phyloP scores from a whole-genome alignment of 2,888 invertebrate species.

The Odontocolon sp. region DNA sequence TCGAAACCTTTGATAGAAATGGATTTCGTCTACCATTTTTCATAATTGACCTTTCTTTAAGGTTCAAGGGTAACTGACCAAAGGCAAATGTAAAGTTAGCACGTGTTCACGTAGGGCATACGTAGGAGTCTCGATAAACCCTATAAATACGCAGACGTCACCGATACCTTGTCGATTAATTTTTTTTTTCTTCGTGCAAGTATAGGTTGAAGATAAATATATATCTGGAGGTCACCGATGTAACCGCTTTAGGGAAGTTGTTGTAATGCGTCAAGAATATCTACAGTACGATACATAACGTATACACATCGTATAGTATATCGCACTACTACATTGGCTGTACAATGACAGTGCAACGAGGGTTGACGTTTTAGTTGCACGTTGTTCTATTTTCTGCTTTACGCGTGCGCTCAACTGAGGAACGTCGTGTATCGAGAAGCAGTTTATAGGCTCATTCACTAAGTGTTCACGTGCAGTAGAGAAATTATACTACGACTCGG shows the following conservation, averaged over 20 bases:
- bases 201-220: slow-evolving; percentile 22
- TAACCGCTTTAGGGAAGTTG: not conserved
- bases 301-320: not conserved
- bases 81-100: slow-evolving; percentile 28
- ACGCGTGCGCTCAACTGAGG: not conserved
- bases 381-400: slow-evolving; percentile 24
- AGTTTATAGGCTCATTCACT: not conserved
- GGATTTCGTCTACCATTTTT: no score
- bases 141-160: slow-evolving; percentile 35
- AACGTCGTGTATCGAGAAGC: not conserved
- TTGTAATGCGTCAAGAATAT: slow-evolving; percentile 30
- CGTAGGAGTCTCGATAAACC: slow-evolving; percentile 31
- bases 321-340: slow-evolving; percentile 20
- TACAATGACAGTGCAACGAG: slow-evolving; percentile 1
- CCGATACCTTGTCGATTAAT: slow-evolving; percentile 27
- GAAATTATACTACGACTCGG: not conserved
- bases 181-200: slow-evolving; percentile 22
- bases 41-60: not conserved
- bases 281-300: not conserved
- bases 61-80: not conserved
- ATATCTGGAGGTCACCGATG: slow-evolving; percentile 38
- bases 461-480: not conserved
- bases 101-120: slow-evolving; percentile 20
- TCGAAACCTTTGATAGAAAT: no score
- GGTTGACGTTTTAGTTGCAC: slow-evolving; percentile 23